Percentiles rank a stretch among this genome's conserved stretches.
Conservation (phyloP, 2,797 vertebrate species). For the Hozukius guyotensis region DNA sequence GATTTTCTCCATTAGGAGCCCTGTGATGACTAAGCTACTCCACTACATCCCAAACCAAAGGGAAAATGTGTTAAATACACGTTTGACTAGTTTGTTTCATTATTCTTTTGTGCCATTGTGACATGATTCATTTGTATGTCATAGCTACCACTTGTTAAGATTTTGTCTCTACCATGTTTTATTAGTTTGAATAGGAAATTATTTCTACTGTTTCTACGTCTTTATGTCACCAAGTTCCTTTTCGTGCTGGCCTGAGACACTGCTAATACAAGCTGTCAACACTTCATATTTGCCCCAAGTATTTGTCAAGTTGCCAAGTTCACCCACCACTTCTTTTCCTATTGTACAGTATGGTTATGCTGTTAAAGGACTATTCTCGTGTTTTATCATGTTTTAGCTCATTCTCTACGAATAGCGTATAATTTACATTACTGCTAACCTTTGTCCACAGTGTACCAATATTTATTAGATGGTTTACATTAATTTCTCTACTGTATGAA, state of each 20-base stretch:
- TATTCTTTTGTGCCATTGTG: conserved; percentile 67
- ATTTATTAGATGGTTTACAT: conserved; percentile 15
- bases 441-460: not conserved
- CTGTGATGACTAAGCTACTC: conserved; percentile 49
- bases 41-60: conserved; percentile 74
- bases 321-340: conserved; percentile 1
- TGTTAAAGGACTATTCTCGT: conserved; percentile 25
- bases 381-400: conserved; percentile 22
- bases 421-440: conserved; percentile 21
- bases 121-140: conserved; percentile 50
- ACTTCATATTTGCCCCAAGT: conserved; percentile 49
- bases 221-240: conserved; percentile 36
- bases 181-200: conserved; percentile 42
- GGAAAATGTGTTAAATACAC: conserved; percentile 55
- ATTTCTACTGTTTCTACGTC: not conserved
- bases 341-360: conserved; percentile 11
- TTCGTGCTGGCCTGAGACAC: conserved; percentile 44
- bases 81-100: conserved; percentile 40
- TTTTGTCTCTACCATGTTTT: conserved; percentile 39
- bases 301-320: conserved; percentile 62
- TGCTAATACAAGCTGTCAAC: conserved; percentile 45
- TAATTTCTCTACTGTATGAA: conserved; percentile 2
- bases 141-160: conserved; percentile 24
- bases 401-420: conserved; percentile 3
- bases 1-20: conserved; percentile 31